These are phyloP conservation scores for Platerodrilus igneus DNA, from an alignment of 2,888 invertebrate species.

Conservation along the genomic window DNA sequence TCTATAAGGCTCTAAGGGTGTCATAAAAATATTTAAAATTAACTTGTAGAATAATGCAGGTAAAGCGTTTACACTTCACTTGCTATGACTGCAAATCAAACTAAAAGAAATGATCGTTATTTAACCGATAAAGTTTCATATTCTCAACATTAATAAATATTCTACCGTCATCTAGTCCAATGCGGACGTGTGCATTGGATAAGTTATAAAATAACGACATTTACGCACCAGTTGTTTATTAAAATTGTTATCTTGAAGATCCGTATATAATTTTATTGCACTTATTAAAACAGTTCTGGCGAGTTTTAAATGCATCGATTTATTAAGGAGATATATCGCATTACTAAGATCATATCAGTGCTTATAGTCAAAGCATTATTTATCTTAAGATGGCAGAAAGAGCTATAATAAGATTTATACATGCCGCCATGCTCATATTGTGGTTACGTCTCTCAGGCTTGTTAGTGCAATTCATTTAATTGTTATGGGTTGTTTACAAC, in stretches of 20 bases:
- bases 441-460: no score
- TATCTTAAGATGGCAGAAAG: conserved; percentile 19
- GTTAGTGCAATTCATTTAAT: no score
- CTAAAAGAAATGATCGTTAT: conserved; percentile 15
- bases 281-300: conserved; percentile 13
- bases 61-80: no score
- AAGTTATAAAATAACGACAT: no score
- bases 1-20: no score
- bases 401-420: conserved; percentile 20
- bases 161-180: no score
- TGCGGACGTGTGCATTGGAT: no score
- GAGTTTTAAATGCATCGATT: conserved; percentile 18
- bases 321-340: conserved; percentile 23
- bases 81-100: conserved; percentile 15
- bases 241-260: no score
- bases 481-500: no score
- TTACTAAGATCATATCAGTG: conserved; percentile 24
- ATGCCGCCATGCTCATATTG: conserved; percentile 17
- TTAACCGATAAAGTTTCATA: conserved; percentile 11
- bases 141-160: conserved; percentile 13
- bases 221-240: no score
- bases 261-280: conserved; percentile 15
- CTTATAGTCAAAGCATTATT: conserved; percentile 17
- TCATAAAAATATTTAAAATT: no score
- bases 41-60: no score